Evolutionary conservation across 2,797 vertebrate genomes (phyloP).

Genomic region (Chelonia mydas): DNA sequence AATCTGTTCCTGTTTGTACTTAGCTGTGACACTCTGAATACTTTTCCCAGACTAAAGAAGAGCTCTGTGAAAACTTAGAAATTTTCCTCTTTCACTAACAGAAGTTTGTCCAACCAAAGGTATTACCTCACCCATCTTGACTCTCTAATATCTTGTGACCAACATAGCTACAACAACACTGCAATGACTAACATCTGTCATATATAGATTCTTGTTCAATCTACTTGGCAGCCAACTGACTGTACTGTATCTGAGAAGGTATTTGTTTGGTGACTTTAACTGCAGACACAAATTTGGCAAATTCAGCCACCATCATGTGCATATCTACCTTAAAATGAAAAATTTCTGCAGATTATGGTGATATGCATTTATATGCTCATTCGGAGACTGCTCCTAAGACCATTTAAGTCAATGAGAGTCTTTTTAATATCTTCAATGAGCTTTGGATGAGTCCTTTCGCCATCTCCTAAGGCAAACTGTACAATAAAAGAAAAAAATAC

Average conservation of each 20-base stretch:
- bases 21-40: not conserved
- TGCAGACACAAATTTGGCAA: not conserved
- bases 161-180: not conserved
- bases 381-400: not conserved
- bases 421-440: not conserved
- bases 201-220: not conserved
- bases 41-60: not conserved
- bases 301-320: not conserved
- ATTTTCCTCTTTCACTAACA: not conserved
- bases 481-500: not conserved
- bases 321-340: fast-evolving
- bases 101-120: not conserved
- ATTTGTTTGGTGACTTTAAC: not conserved
- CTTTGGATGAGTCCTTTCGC: not conserved
- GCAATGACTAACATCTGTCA: not conserved
- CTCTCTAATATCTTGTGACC: not conserved
- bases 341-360: not conserved
- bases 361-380: not conserved
- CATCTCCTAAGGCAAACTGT: not conserved
- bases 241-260: not conserved
- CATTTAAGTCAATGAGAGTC: not conserved
- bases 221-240: not conserved
- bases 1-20: not conserved
- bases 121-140: not conserved
- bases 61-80: not conserved